Evolutionary conservation across 1,140 invertebrate species (phyloP), one percentile per base, ranked within the genome.

Genomic region (Tyrophagus putrescentiae): DNA sequence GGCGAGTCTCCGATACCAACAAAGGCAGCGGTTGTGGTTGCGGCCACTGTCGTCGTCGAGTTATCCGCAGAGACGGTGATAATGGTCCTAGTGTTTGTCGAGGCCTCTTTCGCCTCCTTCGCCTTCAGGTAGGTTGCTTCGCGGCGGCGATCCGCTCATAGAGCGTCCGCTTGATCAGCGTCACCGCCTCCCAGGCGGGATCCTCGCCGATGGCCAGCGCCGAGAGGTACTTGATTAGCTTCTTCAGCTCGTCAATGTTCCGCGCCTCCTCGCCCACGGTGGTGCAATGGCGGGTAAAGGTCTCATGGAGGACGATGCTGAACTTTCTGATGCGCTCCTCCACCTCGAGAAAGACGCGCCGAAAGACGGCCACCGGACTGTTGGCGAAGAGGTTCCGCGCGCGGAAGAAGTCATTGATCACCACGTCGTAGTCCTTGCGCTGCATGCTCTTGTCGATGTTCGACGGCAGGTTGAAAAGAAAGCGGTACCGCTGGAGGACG

Each of bases 321-420:
- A 98, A 80, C 45, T 81, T 79, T 50, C 79, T 76, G 60, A 98
- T 91, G 67, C 85, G 82, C 54, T 81, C 79, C 68, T 97, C 93
- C 13, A 97, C 88, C 76, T 96, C 91, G 56, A 78, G 77, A 48
- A 93, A 78, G 25, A 95, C 88, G 75, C 63, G 75, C 80, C 82
- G 72, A 79, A 80, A 78, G 3, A 80, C 69, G 54, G 70, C 79
- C 4, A 96, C 82, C 71, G 98, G 89, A 29, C 88, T 93, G 71
- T 93, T 89, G 63, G 87, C 85, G 77, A 97, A 98, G 11, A 98
- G 76, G 70, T 93, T 91, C 69, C 92, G 93, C 4, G 92, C 94
- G 68, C 94, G 78, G 0, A 88, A 84, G 70, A 96, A 98, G 72
- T 99, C 95, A 71, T 95, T 98, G 56, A 99, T 93, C 23, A 98